Evolutionary conservation across 92 coral and sea anemone genomes (phyloP), one percentile per base, ranked within the genome.

Genomic region (Heteractis magnifica): DNA sequence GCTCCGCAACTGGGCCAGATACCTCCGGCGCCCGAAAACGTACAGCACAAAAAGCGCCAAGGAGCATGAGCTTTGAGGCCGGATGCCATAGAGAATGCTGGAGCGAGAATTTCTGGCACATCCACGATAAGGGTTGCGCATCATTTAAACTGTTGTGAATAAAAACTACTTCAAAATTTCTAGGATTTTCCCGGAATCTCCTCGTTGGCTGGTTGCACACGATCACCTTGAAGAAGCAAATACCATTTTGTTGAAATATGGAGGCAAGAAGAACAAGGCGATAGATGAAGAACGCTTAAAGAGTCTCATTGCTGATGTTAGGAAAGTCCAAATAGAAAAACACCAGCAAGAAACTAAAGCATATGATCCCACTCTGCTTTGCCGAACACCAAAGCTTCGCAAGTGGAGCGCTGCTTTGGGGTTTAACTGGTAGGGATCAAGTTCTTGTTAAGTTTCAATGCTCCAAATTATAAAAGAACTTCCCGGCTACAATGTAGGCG

Each of bases 151-250:
- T 8, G 53, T 60, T 8, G 53, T 60, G 34, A 3, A 77, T 49
- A 51, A 7, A 56, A 49, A 44, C 18, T 62, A 62, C 7, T 62
- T 62, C 0, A 6, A 18, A 34, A 34, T 56, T 55, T 56, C 15
- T 23, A 90, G 92, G 49, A 72, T 85, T 14, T 79, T 91, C 65
- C 94, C 94, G 3, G 94, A 91, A 83, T 91, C 94, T 62, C 80
- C 91, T 56, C 88, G 94, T 49, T 91, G 94, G 94, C 83, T 91
- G 51, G 82, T 91, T 44, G 70, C 90, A 70, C 90, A 89, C 6
- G 84, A 87, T 14, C 85, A 85, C 5, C 81, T 91, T 13, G 88
- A 91, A 6, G 88, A 81, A 44, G 90, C 94, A 21, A 89, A 79
- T 70, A 78, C 15, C 10, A 72, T 83, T 78, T 82, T 91, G 51